phyloP scores from a whole-genome alignment of 2,888 invertebrate genomes.

The Anorthoa munda region DNA sequence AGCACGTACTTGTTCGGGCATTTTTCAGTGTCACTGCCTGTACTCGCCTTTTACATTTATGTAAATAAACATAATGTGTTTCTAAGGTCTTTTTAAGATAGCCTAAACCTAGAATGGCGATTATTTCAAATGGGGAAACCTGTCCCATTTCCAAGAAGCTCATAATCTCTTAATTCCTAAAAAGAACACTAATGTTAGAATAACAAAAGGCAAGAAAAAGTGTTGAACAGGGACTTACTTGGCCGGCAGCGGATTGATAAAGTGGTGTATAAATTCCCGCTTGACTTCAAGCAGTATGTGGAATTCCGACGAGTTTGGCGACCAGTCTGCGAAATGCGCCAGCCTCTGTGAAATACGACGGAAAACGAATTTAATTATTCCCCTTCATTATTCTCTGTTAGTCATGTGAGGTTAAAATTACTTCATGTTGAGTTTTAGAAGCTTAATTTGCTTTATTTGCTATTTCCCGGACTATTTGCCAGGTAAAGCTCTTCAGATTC shows the following conservation, averaged over 20 bases:
- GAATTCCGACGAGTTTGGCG: conserved; percentile 93
- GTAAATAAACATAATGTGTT: conserved; percentile 2
- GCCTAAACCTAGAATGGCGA: neutral
- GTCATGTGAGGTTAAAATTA: conserved; percentile 65
- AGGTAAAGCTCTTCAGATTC: conserved; percentile 38
- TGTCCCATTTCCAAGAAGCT: neutral
- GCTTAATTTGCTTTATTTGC: conserved; percentile 57
- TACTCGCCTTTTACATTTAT: neutral
- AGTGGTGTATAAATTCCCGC: conserved; percentile 93
- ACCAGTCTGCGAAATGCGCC: conserved; percentile 95
- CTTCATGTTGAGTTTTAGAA: conserved; percentile 60
- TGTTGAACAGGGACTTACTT: conserved; percentile 85
- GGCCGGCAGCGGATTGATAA: conserved; percentile 91
- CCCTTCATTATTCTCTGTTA: conserved; percentile 69
- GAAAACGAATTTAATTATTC: conserved; percentile 77
- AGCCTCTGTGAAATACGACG: conserved; percentile 88
- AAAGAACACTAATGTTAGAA: conserved; percentile 45
- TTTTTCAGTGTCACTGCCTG: conserved; percentile 23
- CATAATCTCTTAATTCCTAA: neutral
- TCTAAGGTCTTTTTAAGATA: conserved; percentile 19
- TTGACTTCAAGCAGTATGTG: conserved; percentile 94
- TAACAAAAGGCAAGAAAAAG: conserved; percentile 63
- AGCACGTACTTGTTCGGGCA: conserved; percentile 29
- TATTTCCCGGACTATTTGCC: conserved; percentile 48
- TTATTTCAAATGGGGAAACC: neutral